Base-by-base conservation (phyloP, 2,113 vertebrate genomes). In the Phainopepla nitens region DNA sequence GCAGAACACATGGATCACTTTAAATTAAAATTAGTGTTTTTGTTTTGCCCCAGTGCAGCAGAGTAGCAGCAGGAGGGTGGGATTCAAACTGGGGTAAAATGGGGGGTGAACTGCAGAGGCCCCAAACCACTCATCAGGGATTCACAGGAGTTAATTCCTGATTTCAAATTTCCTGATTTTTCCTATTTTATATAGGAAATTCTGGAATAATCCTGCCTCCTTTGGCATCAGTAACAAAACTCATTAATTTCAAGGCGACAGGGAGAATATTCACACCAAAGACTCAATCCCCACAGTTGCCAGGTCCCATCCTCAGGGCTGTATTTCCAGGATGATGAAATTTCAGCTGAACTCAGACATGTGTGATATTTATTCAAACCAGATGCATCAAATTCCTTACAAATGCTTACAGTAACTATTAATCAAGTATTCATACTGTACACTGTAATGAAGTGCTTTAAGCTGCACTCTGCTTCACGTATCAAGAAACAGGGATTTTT, bases 371-470 rank as follows among this genome's bases (percentile, higher is more conserved):
- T 70, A 94, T 88, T 86, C 54, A 83, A 94, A 90, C 76, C 88
- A 95, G 88, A 94, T 76, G 91, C 80, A 68, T 47, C 47, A 20
- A 82, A 82, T 89, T 92, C 90, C 82, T 90, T 41, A 47, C 1
- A 33, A 95, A 82, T 86, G 68, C 92, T 95, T 86, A 51, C 90
- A 93, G 54, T 60, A 78, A 90, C 82, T 93, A 62, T 89, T 83
- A 64, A 96, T 80, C 82, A 57, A 77, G 7, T 56, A 49, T 90
- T 90, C 39, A 8, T 10, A 19, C 15, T 80, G 50, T 77, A 39
- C 87, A 33, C 60, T 94, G 64, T 17, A 96, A 95, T 90, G 18
- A 10, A 76, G 47, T 13, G 82, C 42, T 91, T 82, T 54, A 82
- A 76, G 73, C 83, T 66, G 53, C 47, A 82, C 57, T 53, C 72